A percentile compares a stretch with the other conserved stretches of the same genome.
Evolutionary conservation across 2,797 vertebrate genomes (phyloP).

Genomic region (Eulemur mongoz): DNA sequence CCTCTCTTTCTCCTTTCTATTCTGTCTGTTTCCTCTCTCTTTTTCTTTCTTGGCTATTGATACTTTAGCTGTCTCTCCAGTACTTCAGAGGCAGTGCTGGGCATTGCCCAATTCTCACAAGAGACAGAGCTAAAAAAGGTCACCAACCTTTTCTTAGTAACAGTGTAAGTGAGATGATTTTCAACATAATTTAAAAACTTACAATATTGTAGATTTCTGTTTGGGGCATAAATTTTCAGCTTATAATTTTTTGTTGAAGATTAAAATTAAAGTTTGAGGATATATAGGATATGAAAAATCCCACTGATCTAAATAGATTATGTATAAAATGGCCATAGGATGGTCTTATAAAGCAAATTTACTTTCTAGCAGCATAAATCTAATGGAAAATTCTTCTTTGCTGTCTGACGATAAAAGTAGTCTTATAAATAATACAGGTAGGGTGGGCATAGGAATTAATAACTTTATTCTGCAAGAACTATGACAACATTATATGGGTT

Average conservation of each 20-base stretch:
- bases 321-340: neutral
- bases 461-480: neutral
- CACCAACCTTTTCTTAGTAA: neutral
- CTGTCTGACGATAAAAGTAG: constrained; percentile 11
- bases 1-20: neutral
- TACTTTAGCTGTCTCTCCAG: neutral
- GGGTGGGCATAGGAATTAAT: neutral
- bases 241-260: constrained; percentile 19
- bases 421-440: neutral
- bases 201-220: neutral
- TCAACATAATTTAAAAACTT: neutral
- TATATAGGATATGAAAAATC: neutral
- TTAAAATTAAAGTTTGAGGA: constrained; percentile 15
- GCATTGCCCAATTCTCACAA: neutral
- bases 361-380: neutral
- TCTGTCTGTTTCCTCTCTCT: neutral
- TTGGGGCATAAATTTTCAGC: neutral
- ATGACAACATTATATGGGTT: neutral
- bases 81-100: neutral
- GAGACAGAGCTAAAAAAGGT: neutral
- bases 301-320: neutral
- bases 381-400: neutral
- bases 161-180: neutral
- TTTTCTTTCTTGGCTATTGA: neutral
- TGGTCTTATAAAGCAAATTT: neutral